These are phyloP conservation scores for Actinia tenebrosa DNA, from an alignment of 64 coral and sea anemone genomes.

Conservation along the genomic window DNA sequence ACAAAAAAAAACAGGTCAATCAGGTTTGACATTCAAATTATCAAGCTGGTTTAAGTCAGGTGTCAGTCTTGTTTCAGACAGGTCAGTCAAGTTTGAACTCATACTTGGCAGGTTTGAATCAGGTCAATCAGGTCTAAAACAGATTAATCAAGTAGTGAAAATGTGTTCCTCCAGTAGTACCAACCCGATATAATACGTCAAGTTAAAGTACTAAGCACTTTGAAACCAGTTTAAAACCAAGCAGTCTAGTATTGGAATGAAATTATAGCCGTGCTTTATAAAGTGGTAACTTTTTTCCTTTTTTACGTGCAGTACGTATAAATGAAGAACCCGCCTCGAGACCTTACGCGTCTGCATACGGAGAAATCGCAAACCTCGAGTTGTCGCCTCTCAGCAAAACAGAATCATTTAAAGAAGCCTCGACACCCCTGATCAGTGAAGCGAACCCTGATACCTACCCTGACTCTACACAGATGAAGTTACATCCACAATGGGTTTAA, in stretches of 20 bases:
- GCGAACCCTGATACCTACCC: background rate
- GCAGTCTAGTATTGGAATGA: no score
- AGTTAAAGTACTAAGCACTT: no score
- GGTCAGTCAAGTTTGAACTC: background rate
- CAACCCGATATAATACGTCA: no score
- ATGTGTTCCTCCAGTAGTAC: background rate
- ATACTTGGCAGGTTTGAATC: background rate
- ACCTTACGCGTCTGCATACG: background rate
- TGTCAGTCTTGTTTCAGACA: background rate
- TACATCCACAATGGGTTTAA: conserved; percentile 2
- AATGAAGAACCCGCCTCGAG: background rate
- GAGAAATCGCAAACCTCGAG: background rate
- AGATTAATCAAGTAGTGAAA: background rate
- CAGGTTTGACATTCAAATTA: background rate
- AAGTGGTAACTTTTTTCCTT: background rate
- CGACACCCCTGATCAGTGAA: background rate
- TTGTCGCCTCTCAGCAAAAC: background rate
- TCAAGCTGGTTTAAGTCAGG: no score
- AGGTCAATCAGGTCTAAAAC: background rate
- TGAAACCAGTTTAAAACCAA: no score
- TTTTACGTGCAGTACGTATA: background rate
- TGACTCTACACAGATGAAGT: background rate
- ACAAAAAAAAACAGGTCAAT: background rate
- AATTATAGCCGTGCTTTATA: no score
- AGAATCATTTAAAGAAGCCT: background rate